Conservation (phyloP, 2,888 invertebrate genomes). For the Orthonevra nobilis region DNA sequence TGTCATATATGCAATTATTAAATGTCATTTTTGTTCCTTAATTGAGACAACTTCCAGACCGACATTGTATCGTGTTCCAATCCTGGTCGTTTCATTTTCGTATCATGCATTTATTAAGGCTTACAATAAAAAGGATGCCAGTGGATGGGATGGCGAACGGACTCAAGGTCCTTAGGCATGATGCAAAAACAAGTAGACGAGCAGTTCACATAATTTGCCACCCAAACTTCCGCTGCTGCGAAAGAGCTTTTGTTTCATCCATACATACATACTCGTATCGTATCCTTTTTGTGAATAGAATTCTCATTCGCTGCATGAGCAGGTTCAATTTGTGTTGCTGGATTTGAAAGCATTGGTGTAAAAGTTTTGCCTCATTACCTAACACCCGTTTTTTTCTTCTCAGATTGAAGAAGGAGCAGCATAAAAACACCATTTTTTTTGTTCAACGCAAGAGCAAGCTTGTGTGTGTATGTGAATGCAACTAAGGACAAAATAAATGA, state of each 20-base stretch:
- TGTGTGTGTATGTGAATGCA: constrained; percentile 20
- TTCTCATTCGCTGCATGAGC: constrained; percentile 14
- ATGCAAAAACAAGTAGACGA: no score
- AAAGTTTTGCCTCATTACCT: constrained; percentile 70
- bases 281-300: not conserved
- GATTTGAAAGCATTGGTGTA: constrained; percentile 61
- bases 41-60: constrained; percentile 56
- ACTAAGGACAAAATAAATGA: constrained; percentile 52
- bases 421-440: not conserved
- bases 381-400: constrained; percentile 64
- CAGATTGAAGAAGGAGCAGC: constrained; percentile 57
- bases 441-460: not conserved
- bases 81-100: no score
- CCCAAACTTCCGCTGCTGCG: constrained; percentile 48
- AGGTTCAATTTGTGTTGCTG: constrained; percentile 15
- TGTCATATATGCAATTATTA: constrained; percentile 30
- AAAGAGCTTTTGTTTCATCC: constrained; percentile 47
- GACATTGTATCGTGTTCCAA: no score
- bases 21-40: constrained; percentile 43
- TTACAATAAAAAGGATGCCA: constrained; percentile 5
- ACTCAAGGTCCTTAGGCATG: no score
- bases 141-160: no score
- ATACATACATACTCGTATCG: no score
- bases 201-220: constrained; percentile 66
- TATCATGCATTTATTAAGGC: constrained; percentile 2